Base-by-base conservation (phyloP, 92 coral and sea anemone species). In the Pocillopora meandrina region DNA sequence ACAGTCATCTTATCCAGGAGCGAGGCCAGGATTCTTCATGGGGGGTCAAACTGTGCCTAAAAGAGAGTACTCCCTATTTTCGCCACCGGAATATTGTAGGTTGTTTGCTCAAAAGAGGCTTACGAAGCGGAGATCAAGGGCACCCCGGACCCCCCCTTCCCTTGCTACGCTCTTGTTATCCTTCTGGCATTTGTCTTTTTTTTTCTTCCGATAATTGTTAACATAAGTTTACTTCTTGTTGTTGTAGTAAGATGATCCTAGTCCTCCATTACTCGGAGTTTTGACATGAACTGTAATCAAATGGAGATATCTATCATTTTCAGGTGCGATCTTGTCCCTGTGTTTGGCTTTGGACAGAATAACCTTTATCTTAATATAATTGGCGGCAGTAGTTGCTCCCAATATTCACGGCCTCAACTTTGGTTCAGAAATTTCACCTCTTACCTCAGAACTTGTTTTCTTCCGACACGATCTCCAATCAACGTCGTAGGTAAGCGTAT, bases 271-370 rank as follows among this genome's bases (percentile, higher is more conserved):
- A 11, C 14, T 2, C 62, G 18, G 9, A 26, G 47, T 26, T 12
- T 26, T 67, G 10, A 3, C 34, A 26, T 11, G 18, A 31, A 14
- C 56, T 69, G 20, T 14, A 33, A 68, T 31, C 74, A 26, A 56
- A 5, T 0, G 11, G 19, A 18, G 2, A 18, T n/a, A 49, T 57
- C 35, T 11, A 21, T 57, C 10, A 18, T 42, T 64, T 61, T 61
- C 86, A 95, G 98, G 66, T 91, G 98, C 15, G 79, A 86, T 56
- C 94, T 95, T 15, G 95, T 95, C 21, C 98, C 98, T 12, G 95
- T 93, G n/a, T 95, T 93, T 85, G 97, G 94, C 4, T 95, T 95
- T 83, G 98, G 98, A 20, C 92, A 95, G 79, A 94, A 92, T 82
- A 92, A 95, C 65, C 76, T 72, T 61, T 91, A 84, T 71, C 82